Evolutionary conservation across 2,797 vertebrate genomes (phyloP).

Genomic region (Sphenopsis melanotis): DNA sequence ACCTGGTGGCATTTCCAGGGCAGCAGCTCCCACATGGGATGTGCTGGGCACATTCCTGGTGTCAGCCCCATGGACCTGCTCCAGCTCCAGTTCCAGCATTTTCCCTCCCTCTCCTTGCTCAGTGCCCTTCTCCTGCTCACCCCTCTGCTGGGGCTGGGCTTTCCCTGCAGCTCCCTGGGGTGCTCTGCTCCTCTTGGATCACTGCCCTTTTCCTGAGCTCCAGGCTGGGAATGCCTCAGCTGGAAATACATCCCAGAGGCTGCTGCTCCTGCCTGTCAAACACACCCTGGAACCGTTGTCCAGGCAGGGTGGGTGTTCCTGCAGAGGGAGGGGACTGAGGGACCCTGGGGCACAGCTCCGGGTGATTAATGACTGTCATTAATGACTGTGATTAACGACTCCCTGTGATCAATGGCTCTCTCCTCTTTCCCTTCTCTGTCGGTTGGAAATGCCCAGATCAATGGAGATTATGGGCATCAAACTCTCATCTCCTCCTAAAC

Average conservation of each 20-base stretch:
- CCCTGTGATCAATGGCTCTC: not conserved
- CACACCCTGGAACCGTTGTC: rapidly evolving
- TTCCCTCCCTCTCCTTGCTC: not conserved
- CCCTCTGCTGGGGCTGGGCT: not conserved
- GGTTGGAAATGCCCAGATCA: not conserved
- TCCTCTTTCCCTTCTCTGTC: rapidly evolving
- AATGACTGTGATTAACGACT: not conserved
- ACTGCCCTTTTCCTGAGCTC: not conserved
- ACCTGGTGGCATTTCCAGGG: not conserved
- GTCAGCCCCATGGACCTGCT: not conserved
- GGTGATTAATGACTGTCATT: not conserved
- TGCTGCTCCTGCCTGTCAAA: not conserved
- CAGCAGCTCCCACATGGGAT: not conserved
- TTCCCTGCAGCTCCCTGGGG: rapidly evolving
- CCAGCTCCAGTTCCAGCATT: not conserved
- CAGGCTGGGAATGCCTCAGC: not conserved
- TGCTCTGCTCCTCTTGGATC: not conserved
- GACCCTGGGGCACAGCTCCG: not conserved
- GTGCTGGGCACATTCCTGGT: rapidly evolving
- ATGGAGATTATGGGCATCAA: not conserved
- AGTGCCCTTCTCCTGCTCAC: too few species aligned
- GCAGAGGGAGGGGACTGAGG: not conserved
- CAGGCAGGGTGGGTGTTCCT: not conserved
- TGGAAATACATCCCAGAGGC: not conserved
- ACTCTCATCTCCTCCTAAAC: not conserved